Evolutionary conservation across 2,113 vertebrate genomes (phyloP).

Genomic region (Tonatia bakeri): DNA sequence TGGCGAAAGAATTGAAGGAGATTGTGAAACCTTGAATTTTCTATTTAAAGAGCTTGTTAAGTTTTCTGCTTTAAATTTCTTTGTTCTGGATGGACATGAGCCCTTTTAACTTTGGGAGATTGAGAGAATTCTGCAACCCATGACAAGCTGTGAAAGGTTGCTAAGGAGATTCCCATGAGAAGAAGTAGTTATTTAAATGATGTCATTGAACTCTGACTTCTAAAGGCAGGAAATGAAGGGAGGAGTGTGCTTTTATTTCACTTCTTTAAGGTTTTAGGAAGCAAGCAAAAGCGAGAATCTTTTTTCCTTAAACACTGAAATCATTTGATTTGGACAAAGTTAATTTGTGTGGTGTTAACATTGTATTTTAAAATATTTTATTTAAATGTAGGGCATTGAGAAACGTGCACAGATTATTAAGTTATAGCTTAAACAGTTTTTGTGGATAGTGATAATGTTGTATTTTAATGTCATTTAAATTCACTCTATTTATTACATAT

Average conservation of each 20-base stretch:
- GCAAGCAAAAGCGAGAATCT: constrained; percentile 7
- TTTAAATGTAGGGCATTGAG: neutral
- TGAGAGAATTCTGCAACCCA: constrained; percentile 23
- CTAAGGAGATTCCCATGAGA: constrained; percentile 47
- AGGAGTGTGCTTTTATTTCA: constrained; percentile 9
- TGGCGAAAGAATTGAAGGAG: neutral
- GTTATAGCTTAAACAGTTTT: neutral
- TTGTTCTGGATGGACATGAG: neutral
- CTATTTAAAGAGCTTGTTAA: constrained; percentile 30
- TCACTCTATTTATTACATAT: neutral
- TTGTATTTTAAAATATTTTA: neutral
- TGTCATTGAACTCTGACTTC: constrained; percentile 23
- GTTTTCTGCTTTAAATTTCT: constrained; percentile 42
- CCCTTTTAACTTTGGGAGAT: neutral
- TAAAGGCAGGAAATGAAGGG: constrained; percentile 36
- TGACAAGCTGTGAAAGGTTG: constrained; percentile 49
- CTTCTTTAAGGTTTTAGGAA: constrained; percentile 24
- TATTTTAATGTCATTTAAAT: constrained; percentile 8
- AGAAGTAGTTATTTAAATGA: constrained; percentile 38
- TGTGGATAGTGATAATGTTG: neutral
- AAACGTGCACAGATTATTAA: neutral
- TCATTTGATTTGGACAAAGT: neutral
- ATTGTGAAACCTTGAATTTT: neutral
- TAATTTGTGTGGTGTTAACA: neutral
- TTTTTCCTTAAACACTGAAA: constrained; percentile 19